Evolutionary conservation across 2,113 vertebrate species (phyloP), one percentile per base, ranked within the genome.

Genomic region (Actenoides lindsayi): DNA sequence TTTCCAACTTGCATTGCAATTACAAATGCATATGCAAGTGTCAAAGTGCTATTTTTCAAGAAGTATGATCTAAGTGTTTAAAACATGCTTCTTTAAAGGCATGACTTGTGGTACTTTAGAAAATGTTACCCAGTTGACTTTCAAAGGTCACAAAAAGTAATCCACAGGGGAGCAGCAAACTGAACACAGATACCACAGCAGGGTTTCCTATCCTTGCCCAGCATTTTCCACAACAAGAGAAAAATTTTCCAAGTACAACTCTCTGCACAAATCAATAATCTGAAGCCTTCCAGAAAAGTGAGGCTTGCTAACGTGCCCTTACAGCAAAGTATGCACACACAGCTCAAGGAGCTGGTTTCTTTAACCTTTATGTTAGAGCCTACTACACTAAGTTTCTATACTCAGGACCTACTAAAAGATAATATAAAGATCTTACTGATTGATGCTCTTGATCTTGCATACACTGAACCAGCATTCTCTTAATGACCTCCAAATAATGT

Each of bases 401-500:
- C 35, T 54, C 24, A 90, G 28, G 12, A 57, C 16, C 50, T 39
- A 60, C 2, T 51, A 48, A 63, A 81, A 51, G 35, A 54, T 16
- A 37, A 39, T 30, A 44, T 17, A 93, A 60, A 41, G 25, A 20
- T 68, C 97, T 97, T 96, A 99, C 99, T 95, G 98, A 98, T 79
- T 98, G 98, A 97, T 99, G 98, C 21, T 99, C 99, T 96, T 99
- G 99, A 97, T 99, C 99, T 97, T 99, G 99, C 99, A 99, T 99
- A 97, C 99, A 99, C 85, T 99, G 99, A 69, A 99, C 99, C 86
- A 99, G 98, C 99, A 99, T 99, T 77, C 99, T 98, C 92, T 99
- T 99, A 97, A 99, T 99, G 54, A 99, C 99, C 3, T 99, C 99
- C 98, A 99, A 97, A 91, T 99, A 99, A 95, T 99, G 99, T 83